phyloP scores from a whole-genome alignment of 2,113 vertebrate genomes.

The Cynoglossus semilaevis region DNA sequence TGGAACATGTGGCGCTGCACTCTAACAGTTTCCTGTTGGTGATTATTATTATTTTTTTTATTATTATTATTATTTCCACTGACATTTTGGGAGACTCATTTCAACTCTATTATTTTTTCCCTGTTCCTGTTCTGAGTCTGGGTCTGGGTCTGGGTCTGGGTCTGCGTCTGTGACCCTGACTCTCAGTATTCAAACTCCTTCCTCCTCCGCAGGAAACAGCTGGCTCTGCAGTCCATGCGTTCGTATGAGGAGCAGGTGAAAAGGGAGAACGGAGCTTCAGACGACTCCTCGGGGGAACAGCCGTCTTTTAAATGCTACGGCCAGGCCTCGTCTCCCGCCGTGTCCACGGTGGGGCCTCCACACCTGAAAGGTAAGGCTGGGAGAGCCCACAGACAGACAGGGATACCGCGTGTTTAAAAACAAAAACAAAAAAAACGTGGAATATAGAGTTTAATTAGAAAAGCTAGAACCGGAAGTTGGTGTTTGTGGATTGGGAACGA shows the following conservation, averaged over 20 bases:
- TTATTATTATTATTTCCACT: too few species aligned
- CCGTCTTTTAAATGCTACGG: slow-evolving; percentile 89
- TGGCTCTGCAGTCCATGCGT: slow-evolving; percentile 94
- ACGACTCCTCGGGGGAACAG: slow-evolving; percentile 95
- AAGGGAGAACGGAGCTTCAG: slow-evolving; percentile 90
- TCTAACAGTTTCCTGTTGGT: too few species aligned
- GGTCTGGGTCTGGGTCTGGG: slow-evolving; percentile 17
- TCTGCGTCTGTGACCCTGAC: slow-evolving; percentile 10
- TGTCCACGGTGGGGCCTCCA: slow-evolving; percentile 86
- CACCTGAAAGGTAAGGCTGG: slow-evolving; percentile 88
- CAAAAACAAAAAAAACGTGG: slow-evolving; percentile 34
- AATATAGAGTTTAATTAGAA: too few species aligned
- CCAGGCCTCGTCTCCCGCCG: slow-evolving; percentile 86
- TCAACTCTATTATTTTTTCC: too few species aligned
- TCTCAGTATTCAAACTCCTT: slow-evolving; percentile 24
- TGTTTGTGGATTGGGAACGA: too few species aligned
- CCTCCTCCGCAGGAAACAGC: slow-evolving; percentile 84
- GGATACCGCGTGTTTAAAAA: slow-evolving; percentile 21
- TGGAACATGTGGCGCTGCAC: too few species aligned
- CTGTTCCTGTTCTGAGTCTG: neutral
- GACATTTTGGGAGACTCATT: too few species aligned
- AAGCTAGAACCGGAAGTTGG: too few species aligned
- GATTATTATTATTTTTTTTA: too few species aligned
- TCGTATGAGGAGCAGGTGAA: slow-evolving; percentile 95
- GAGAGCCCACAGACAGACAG: slow-evolving; percentile 29